Evolutionary conservation across 2,113 vertebrate genomes (phyloP), one percentile per base, ranked within the genome.

Genomic region (Trichomycterus rosablanca): DNA sequence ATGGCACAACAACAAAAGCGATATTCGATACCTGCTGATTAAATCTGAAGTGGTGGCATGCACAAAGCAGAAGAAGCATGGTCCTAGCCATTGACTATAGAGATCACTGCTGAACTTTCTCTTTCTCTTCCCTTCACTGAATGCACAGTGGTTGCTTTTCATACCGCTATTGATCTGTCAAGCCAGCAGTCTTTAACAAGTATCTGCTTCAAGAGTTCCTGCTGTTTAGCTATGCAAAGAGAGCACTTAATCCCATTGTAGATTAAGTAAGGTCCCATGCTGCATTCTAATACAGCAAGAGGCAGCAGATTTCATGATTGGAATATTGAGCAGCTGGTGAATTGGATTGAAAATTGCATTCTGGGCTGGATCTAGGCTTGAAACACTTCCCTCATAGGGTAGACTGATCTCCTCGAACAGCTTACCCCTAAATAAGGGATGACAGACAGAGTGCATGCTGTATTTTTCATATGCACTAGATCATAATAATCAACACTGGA

Each of bases 171-270:
- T 79, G 82, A 83, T 84, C 80, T 69, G 61, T 63, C 54, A 68
- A 71, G 63, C 61, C 70, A 73, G 76, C 76, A 74, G 23, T 57
- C 65, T 54, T 40, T 66, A 80, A 63, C 73, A 63, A 74, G 72
- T 76, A 64, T 72, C 76, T 72, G 76, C 74, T 77, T 76, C 68
- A 64, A 77, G 72, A 73, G 70, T 71, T 76, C 71, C 49, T 71
- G n/a, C 69, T 78, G 71, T 79, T 82, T 81, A 81, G 70, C 63
- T 66, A 83, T 85, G 82, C 80, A 83, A 81, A 82, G 76, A 76
- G 69, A 69, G 74, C 59, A 77, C 78, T 80, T 81, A 80, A 82
- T 82, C 81, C 78, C 77, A 73, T 61, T 52, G 74, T 78, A 79
- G 78, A 74, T 81, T 79, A 72, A 68, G 70, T 54, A 22, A 11